Evolutionary conservation across 2,797 vertebrate genomes (phyloP), one percentile per base, ranked within the genome.

Genomic region (Myotis findleyi): DNA sequence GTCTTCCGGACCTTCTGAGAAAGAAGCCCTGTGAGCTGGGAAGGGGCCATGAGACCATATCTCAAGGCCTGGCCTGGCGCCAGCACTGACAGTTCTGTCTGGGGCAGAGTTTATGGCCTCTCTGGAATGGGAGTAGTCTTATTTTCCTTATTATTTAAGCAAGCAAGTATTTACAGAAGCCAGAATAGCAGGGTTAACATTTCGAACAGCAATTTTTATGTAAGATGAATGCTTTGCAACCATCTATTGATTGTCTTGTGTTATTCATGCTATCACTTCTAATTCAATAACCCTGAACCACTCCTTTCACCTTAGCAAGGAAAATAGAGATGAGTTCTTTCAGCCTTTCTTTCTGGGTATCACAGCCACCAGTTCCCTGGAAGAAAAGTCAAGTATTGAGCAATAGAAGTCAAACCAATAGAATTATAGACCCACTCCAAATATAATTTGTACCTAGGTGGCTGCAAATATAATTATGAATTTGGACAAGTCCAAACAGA

Each of bases 401-500:
- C 14, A 72, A 21, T 2, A 68, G 47, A 59, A 77, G 44, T 72
- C 72, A 23, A 93, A 30, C 38, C 13, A 75, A 36, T 8, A 55
- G 44, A 88, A 51, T 82, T n/a, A 75, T 5, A 13, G 20, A 49
- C 16, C 38, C 76, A 38, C 51, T 71, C 75, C 27, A 93, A 76
- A 81, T 53, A 66, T 16, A 75, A 68, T 33, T 89, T 80, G 20
- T 89, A 86, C 18, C 44, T 27, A 69, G 66, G 10, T 57, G 69
- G n/a, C 69, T 75, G 57, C 17, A 87, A 72, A 79, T 83, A 59
- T 27, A 81, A 83, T 66, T 82, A 92, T 30, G 30, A 90, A 76
- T 79, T 84, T 68, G 66, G 33, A 49, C 21, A 93, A 73, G 12
- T 55, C 6, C 25, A 59, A 53, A 76, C 1, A 68, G 23, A 84